Conservation (phyloP, 1,140 invertebrate genomes). For the Cydia splendana region DNA sequence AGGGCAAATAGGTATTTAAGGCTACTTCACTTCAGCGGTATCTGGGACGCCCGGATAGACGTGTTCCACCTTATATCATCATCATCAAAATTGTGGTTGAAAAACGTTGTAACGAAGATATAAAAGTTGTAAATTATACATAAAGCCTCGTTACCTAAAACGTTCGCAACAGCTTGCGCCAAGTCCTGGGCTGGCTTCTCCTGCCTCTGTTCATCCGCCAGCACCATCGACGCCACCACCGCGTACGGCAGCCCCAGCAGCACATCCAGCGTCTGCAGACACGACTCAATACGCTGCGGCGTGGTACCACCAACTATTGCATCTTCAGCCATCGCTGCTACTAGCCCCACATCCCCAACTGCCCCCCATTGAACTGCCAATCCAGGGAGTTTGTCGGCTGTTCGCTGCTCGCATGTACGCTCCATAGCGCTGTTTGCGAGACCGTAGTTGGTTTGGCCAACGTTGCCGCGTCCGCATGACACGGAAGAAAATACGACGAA, state of each 20-base stretch:
- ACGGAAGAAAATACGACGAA: slow-evolving; percentile 97
- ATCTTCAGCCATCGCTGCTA: slow-evolving; percentile 89
- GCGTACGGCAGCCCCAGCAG: slow-evolving; percentile 73
- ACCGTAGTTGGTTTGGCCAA: slow-evolving; percentile 97
- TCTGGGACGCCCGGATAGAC: too few relatives aligned
- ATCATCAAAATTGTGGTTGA: too few relatives aligned
- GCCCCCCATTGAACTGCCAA: slow-evolving; percentile 98
- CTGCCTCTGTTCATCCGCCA: slow-evolving; percentile 64
- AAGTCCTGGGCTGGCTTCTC: not conserved
- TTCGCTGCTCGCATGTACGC: slow-evolving; percentile 92
- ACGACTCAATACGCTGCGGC: slow-evolving; percentile 82
- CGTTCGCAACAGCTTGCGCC: not conserved
- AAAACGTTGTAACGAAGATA: too few relatives aligned
- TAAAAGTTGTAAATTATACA: too few relatives aligned
- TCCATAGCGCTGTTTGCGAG: slow-evolving; percentile 98
- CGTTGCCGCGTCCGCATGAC: slow-evolving; percentile 90
- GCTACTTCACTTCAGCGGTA: too few relatives aligned
- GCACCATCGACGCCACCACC: slow-evolving; percentile 81
- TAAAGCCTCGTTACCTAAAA: too few relatives aligned
- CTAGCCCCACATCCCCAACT: slow-evolving; percentile 95
- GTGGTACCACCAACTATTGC: slow-evolving; percentile 50
- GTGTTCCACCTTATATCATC: too few relatives aligned
- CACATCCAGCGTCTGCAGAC: slow-evolving; percentile 66
- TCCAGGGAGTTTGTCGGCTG: slow-evolving; percentile 85
- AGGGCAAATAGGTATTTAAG: too few relatives aligned